Conservation (phyloP, 2,888 invertebrate species). For the Elegia similella region DNA sequence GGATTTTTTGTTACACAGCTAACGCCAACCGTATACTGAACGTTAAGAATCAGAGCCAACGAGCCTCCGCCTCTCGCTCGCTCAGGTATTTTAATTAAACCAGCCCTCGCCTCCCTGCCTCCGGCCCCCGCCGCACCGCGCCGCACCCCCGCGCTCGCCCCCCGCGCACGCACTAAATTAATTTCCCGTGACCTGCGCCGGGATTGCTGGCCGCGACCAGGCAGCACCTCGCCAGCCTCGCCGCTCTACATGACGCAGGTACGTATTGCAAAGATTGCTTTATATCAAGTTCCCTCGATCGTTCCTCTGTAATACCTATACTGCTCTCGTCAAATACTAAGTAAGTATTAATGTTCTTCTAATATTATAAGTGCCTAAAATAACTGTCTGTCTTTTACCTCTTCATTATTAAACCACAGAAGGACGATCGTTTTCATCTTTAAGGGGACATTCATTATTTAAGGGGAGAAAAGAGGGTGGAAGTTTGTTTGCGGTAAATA, state of each 20-base stretch:
- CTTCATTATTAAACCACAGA: too few relatives aligned
- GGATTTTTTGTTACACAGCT: not conserved
- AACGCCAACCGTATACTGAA: not conserved
- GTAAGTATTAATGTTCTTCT: too few relatives aligned
- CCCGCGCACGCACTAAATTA: slow-evolving; percentile 17
- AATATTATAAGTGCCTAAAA: too few relatives aligned
- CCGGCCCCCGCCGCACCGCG: slow-evolving; percentile 21
- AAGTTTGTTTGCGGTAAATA: too few relatives aligned
- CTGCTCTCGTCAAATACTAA: too few relatives aligned
- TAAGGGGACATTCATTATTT: too few relatives aligned
- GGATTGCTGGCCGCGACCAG: not conserved
- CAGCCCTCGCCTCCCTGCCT: slow-evolving; percentile 24
- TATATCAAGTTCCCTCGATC: too few relatives aligned
- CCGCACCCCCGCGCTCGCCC: slow-evolving; percentile 20
- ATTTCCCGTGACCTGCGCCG: slow-evolving; percentile 16
- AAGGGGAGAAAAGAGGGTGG: too few relatives aligned
- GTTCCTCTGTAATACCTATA: too few relatives aligned
- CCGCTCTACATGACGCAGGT: not conserved
- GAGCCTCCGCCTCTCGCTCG: slow-evolving; percentile 21
- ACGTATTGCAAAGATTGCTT: not conserved
- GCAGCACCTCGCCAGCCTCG: not conserved
- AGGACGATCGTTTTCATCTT: too few relatives aligned
- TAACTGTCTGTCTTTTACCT: too few relatives aligned
- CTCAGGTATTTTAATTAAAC: slow-evolving; percentile 52
- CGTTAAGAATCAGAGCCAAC: slow-evolving; percentile 12